Percentiles rank a stretch among this genome's conserved stretches.
phyloP scores from a whole-genome alignment of 2,113 vertebrate species.

The Plestiodon gilberti region DNA sequence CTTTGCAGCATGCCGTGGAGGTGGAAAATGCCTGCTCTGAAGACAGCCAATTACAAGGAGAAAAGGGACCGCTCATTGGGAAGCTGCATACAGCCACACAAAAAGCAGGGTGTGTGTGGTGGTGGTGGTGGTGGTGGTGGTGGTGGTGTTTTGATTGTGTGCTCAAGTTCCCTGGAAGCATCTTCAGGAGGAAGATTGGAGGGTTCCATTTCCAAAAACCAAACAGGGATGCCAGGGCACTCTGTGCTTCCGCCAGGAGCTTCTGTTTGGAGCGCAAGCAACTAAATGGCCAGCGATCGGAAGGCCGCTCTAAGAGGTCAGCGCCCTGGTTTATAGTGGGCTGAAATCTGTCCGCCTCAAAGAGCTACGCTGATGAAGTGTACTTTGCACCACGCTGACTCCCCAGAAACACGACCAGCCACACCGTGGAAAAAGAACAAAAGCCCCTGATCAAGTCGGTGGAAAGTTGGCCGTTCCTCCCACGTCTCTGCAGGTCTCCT shows the following conservation, averaged over 20 bases:
- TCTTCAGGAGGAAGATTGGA: conserved; percentile 10
- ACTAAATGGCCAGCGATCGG: conserved; percentile 30
- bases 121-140: no score
- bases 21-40: conserved; percentile 9
- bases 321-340: conserved; percentile 11
- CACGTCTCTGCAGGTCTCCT: no score
- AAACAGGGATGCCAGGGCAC: no score
- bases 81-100: background rate
- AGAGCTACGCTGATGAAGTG: conserved; percentile 33
- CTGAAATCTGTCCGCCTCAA: conserved; percentile 18
- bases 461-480: background rate
- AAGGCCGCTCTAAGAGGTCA: conserved; percentile 31
- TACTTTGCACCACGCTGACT: background rate
- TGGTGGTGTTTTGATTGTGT: background rate
- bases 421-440: background rate
- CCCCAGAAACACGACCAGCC: background rate
- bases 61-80: background rate
- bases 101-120: no score
- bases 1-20: conserved; percentile 6
- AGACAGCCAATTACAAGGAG: conserved; percentile 26
- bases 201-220: background rate
- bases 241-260: background rate
- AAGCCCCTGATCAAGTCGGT: no score
- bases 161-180: conserved; percentile 12
- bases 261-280: conserved; percentile 19